Percentiles rank a stretch among this genome's conserved stretches.
Conservation (phyloP, 2,797 vertebrate species). For the Coluber constrictor region DNA sequence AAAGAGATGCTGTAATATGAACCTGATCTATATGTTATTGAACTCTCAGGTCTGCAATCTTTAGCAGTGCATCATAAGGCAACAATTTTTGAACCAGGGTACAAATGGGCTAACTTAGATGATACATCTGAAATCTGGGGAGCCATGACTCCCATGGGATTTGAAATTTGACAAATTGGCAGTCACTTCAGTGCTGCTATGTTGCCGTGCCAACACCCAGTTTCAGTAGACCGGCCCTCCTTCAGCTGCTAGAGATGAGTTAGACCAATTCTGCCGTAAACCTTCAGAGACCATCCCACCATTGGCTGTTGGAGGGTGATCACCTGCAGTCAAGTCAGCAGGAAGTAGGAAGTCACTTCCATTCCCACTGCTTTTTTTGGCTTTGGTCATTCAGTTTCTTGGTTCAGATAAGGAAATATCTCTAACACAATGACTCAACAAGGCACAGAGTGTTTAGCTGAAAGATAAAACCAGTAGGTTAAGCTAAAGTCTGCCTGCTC, state of each 20-base stretch:
- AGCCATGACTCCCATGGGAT: background rate
- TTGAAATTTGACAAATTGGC: background rate
- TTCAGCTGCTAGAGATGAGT: background rate
- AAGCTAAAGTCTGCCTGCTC: background rate
- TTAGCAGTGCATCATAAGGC: background rate
- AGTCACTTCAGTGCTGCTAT: background rate
- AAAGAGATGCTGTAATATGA: background rate
- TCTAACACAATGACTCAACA: background rate
- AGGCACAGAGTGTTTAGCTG: background rate
- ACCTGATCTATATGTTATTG: background rate
- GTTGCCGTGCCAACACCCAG: background rate
- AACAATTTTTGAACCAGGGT: background rate
- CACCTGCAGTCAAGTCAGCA: background rate
- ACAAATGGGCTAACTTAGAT: background rate
- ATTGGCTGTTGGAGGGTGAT: background rate
- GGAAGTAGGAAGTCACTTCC: background rate
- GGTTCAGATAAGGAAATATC: background rate
- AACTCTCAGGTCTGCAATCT: background rate
- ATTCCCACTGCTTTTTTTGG: background rate
- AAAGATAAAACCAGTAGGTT: background rate
- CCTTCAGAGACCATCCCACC: background rate
- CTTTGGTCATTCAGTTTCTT: background rate
- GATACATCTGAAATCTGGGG: background rate
- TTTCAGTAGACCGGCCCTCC: background rate
- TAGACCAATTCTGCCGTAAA: background rate